Base-by-base conservation (phyloP, 1,140 invertebrate species). In the Pachypsylla venusta region DNA sequence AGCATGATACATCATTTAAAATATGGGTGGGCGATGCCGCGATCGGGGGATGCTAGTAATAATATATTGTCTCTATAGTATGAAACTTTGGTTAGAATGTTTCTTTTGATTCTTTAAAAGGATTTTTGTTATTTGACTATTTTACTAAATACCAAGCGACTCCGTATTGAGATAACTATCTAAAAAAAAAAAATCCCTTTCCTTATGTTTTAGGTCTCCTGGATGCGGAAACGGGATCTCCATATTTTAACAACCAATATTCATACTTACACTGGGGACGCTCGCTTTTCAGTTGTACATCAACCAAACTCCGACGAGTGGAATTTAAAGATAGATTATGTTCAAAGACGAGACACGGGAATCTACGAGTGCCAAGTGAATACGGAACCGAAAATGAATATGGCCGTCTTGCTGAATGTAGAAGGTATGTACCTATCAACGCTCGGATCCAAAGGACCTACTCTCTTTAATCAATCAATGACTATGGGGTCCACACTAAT, bases 221-320 rank as follows among this genome's bases (percentile, higher is more conserved):
- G 90, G 89, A 92, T 93, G 80, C 75, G 90, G 14, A 89, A 91
- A 68, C 76, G 86, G 12, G 89, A 93, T 73, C 76, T 92, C 22
- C 89, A 93, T 70, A 91, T 93, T 67, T 74, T 93, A 56, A 93
- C 89, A 1, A 88, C 87, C 0, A 85, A 85, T 65, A 83, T 86
- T 60, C 84, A 84, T 70, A 89, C 86, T 14, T 93, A 91, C 70
- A 92, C 89, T 0, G 86, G 86, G 0, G 89, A 93, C 71, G 84
- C 79, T 53, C 74, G 89, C 63, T 93, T 92, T 73, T 84, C 84
- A 53, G 84, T 91, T 0, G 76, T 85, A 12, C 88, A 93, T 72
- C 81, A 85, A 0, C 85, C 90, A 63, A 79, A 81, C n/a, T 84
- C 83, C n/a, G 86, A 93, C 65, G 88, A 93, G 69, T 95, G 91